Base-by-base conservation (phyloP, 2,888 invertebrate species). In the Polymixis flavicincta region DNA sequence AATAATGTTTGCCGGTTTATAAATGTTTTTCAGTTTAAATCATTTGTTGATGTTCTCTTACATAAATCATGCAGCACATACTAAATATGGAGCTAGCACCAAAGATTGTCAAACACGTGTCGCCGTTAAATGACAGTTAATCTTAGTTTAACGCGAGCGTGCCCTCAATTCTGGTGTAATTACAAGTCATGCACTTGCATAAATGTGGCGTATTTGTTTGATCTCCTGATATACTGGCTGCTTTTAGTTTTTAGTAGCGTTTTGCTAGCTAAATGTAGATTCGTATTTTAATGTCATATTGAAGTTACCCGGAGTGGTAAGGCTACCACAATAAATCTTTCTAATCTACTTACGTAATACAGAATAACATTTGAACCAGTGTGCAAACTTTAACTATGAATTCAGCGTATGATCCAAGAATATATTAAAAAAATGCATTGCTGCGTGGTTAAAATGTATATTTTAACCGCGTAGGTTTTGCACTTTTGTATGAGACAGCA, bases 91-190 rank as follows among this genome's bases (percentile, higher is more conserved):
- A 65, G 37, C 65, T 32, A 37, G 28, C 22, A 55, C 78, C 66
- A 77, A 88, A 92, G 91, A 89, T 90, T 90, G 88, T 90, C 85
- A 85, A 90, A 92, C 94, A 93, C 92, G 92, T 92, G 93, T 93
- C 87, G 83, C 77, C 60, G 88, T 89, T 90, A 89, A 91, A 87
- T 87, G 88, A 86, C 89, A 87, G 89, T 92, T 93, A 91, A 93
- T 93, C 91, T 90, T 88, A 86, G 90, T 91, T 89, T 88, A 87
- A 87, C 79, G 78, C 86, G 84, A 85, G 74, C 60, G 77, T 75
- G 82, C 76, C 73, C 81, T 64, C 60, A 28, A 74, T 78, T 71
- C 69, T 60, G 71, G 70, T 69, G 54, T 85, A 87, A 87, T 88
- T 87, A 85, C 80, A 75, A 76, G 71, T 71, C 84, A 82, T 86